Evolutionary conservation across 2,113 vertebrate genomes (phyloP).

Genomic region (Orcinus orca): DNA sequence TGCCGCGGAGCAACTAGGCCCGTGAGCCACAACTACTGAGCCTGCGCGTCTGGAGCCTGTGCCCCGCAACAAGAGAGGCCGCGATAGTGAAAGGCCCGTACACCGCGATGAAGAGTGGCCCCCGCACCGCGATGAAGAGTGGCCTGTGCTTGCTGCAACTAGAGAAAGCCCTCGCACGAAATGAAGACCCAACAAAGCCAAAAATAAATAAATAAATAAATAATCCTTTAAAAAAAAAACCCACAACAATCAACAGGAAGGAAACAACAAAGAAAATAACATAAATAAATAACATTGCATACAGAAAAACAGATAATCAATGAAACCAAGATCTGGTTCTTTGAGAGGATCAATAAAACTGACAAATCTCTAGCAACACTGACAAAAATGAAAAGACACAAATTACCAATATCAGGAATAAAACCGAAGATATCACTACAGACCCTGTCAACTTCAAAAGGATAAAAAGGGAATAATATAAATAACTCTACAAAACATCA

Average conservation of each 20-base stretch:
- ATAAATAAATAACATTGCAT: neutral
- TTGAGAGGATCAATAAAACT: neutral
- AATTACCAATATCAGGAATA: neutral
- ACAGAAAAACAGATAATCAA: neutral
- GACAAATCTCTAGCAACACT: neutral
- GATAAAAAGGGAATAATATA: neutral
- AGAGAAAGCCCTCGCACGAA: too few relatives aligned
- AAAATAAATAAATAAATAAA: too few relatives aligned
- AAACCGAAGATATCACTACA: neutral
- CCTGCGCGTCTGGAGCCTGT: too few relatives aligned
- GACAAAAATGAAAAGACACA: neutral
- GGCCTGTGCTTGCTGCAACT: too few relatives aligned
- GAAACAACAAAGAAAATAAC: neutral
- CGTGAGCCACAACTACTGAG: too few relatives aligned
- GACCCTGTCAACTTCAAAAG: neutral
- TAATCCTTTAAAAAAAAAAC: neutral
- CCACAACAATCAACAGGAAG: neutral
- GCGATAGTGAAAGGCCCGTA: too few relatives aligned
- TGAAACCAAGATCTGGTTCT: neutral
- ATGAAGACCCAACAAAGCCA: too few relatives aligned
- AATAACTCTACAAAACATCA: too few relatives aligned
- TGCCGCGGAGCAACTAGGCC: too few relatives aligned
- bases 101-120: too few relatives aligned
- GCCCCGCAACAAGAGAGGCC: too few relatives aligned
- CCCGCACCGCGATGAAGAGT: too few relatives aligned